phyloP scores from a whole-genome alignment of 35 echinoderm and acorn worm species.

The Apostichopus californicus region DNA sequence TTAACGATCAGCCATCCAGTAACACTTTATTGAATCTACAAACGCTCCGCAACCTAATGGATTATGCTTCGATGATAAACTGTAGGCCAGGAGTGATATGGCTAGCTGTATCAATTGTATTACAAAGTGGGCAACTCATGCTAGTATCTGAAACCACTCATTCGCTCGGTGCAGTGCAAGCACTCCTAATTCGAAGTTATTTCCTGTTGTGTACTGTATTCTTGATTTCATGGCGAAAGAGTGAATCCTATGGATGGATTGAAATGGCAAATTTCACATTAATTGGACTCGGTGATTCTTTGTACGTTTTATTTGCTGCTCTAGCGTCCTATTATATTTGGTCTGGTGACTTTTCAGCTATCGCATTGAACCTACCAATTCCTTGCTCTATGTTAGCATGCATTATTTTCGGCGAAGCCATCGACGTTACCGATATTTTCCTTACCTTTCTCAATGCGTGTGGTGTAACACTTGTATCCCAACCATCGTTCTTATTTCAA shows the following conservation, averaged over 20 bases:
- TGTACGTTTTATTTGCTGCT: not conserved
- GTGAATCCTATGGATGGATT: not conserved
- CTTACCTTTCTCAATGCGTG: not conserved
- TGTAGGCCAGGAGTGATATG: not conserved
- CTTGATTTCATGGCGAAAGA: not conserved
- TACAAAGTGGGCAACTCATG: not conserved
- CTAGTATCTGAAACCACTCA: not conserved
- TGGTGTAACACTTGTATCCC: not conserved
- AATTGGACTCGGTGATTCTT: not conserved
- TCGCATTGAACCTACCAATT: not conserved
- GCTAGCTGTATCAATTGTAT: not conserved
- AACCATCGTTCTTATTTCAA: constrained; percentile 1
- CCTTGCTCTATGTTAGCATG: not conserved
- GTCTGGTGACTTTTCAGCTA: not conserved
- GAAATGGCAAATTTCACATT: not conserved
- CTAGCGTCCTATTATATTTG: not conserved
- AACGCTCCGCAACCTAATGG: no score
- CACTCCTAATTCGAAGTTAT: not conserved
- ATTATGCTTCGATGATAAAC: no score
- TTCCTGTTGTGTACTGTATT: not conserved
- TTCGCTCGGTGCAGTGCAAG: not conserved
- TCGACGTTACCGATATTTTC: not conserved
- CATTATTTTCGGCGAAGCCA: not conserved
- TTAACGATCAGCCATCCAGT: no score
- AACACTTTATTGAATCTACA: no score